Evolutionary conservation across 2,888 invertebrate species (phyloP).

Genomic region (Sarcophaga variegata): DNA sequence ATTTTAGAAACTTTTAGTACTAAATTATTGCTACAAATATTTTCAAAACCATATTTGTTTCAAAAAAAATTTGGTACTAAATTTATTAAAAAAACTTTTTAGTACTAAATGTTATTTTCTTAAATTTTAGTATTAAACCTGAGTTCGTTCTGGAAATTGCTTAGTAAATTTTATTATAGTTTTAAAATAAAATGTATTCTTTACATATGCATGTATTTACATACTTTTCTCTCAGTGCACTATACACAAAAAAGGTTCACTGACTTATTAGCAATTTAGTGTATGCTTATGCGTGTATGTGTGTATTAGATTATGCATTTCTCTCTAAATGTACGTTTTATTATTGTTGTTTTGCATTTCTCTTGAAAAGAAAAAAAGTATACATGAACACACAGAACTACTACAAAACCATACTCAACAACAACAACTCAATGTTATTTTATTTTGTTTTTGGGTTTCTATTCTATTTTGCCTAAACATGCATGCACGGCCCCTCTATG

Average conservation of each 20-base stretch:
- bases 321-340: conserved; percentile 4
- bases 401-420: conserved; percentile 28
- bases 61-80: neutral
- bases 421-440: conserved; percentile 43
- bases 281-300: neutral
- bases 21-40: no score
- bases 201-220: no score
- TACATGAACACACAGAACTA: neutral
- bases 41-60: no score
- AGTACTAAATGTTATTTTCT: neutral
- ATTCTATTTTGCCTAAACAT: neutral
- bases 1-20: no score
- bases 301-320: neutral
- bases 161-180: no score
- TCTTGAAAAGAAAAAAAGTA: conserved; percentile 54
- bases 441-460: neutral
- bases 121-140: neutral
- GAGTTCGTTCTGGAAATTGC: neutral
- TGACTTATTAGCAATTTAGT: conserved; percentile 51
- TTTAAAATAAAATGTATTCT: no score
- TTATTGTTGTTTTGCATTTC: conserved; percentile 48
- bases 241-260: conserved; percentile 30
- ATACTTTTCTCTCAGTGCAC: neutral
- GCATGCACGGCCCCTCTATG: conserved; percentile 3
- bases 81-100: neutral